These are phyloP conservation scores for Ammodramus savannarum DNA, from an alignment of 2,113 vertebrate species.

Conservation along the genomic window DNA sequence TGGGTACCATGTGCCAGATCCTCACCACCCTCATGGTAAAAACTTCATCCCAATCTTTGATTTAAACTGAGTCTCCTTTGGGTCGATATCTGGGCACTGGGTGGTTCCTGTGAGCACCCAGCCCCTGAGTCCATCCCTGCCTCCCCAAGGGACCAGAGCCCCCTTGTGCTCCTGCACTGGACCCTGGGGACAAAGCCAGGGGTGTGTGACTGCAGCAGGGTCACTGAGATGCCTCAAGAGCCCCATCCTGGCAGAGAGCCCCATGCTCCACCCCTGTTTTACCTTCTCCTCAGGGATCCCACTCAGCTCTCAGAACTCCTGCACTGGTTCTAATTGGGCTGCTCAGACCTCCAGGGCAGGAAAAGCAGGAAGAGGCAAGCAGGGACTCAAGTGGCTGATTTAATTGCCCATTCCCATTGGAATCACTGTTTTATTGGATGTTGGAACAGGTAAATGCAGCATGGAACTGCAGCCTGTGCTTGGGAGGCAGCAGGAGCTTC, in stretches of 20 bases:
- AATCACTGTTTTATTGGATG: neutral
- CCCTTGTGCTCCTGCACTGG: fast-evolving
- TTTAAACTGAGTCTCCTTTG: neutral
- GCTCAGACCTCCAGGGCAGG: neutral
- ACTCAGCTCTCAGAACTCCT: neutral
- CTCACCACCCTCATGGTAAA: fast-evolving
- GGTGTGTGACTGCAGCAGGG: neutral
- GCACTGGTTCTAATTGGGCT: neutral
- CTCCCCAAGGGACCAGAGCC: neutral
- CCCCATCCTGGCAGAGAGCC: neutral
- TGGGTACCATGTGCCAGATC: neutral
- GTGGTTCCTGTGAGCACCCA: neutral
- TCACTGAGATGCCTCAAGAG: neutral
- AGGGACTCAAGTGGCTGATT: neutral
- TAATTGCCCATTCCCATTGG: neutral
- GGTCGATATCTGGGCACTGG: fast-evolving
- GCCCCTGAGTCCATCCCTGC: no score
- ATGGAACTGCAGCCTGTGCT: neutral
- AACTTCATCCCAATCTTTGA: neutral
- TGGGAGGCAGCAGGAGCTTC: neutral
- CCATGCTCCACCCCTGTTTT: fast-evolving
- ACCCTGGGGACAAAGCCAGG: neutral
- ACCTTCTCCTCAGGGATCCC: neutral
- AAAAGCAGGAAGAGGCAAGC: neutral
- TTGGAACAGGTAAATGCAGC: neutral